These are phyloP conservation scores for Euphydryas editha DNA, from an alignment of 2,888 invertebrate species.

Conservation along the genomic window DNA sequence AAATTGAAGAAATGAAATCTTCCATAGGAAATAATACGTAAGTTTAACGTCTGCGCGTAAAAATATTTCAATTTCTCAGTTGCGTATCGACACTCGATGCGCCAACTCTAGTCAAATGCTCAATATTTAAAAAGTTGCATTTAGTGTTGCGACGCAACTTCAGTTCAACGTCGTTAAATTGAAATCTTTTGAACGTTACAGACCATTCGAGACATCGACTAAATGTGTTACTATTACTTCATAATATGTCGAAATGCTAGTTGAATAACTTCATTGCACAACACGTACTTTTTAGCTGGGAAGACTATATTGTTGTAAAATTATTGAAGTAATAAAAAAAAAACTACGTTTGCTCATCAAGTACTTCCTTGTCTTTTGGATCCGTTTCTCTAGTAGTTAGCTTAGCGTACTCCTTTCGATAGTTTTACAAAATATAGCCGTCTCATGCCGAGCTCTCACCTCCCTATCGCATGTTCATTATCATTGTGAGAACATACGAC, in stretches of 20 bases:
- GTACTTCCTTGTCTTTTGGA: conserved; percentile 78
- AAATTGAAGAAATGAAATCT: conserved; percentile 75
- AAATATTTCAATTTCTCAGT: conserved; percentile 58
- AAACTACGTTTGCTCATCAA: conserved; percentile 74
- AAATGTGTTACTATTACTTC: conserved; percentile 79
- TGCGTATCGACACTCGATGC: conserved; percentile 47
- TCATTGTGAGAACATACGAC: conserved; percentile 55
- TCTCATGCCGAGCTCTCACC: conserved; percentile 41
- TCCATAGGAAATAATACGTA: conserved; percentile 80
- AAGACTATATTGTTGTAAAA: conserved; percentile 71
- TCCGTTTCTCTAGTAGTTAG: conserved; percentile 74
- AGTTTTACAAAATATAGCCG: conserved; percentile 71
- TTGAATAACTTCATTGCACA: conserved; percentile 59
- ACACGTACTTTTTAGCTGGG: conserved; percentile 59
- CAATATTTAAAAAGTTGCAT: conserved; percentile 65
- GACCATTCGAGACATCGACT: conserved; percentile 79
- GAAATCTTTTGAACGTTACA: conserved; percentile 64
- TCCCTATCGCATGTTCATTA: conserved; percentile 63
- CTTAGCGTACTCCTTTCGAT: conserved; percentile 59
- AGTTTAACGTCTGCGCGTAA: conserved; percentile 67
- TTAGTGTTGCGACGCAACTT: conserved; percentile 54
- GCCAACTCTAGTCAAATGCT: conserved; percentile 65
- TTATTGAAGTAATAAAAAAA: conserved; percentile 53
- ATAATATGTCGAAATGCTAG: conserved; percentile 66
- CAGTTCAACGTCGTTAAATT: conserved; percentile 44